Evolutionary conservation across 2,888 invertebrate genomes (phyloP).

Genomic region (Dicranocentrus wangi): DNA sequence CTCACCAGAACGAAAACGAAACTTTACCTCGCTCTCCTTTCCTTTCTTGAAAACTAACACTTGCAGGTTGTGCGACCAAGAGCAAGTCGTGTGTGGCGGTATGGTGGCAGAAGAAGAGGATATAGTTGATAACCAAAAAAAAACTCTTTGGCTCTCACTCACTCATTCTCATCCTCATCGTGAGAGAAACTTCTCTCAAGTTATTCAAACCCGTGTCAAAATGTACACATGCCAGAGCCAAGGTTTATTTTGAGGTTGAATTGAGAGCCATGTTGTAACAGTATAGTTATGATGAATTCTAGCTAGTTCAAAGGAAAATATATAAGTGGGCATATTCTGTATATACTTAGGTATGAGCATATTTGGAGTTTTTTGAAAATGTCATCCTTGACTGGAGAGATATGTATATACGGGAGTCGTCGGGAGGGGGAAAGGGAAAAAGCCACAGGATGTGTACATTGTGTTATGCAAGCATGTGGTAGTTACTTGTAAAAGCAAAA

Average conservation of each 20-base stretch:
- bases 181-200: not conserved
- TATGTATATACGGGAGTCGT: not conserved
- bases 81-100: too few relatives aligned
- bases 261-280: slow-evolving; percentile 36
- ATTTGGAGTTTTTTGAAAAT: too few relatives aligned
- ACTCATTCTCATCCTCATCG: too few relatives aligned
- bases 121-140: too few relatives aligned
- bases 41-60: not conserved
- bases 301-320: too few relatives aligned
- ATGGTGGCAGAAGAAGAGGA: too few relatives aligned
- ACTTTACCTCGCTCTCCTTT: too few relatives aligned
- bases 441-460: slow-evolving; percentile 60
- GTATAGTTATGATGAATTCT: slow-evolving; percentile 31
- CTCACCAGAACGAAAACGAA: too few relatives aligned
- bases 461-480: slow-evolving; percentile 58
- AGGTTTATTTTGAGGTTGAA: slow-evolving; percentile 34
- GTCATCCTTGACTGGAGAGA: slow-evolving; percentile 7
- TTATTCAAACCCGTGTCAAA: slow-evolving; percentile 45
- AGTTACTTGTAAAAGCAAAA: slow-evolving; percentile 54
- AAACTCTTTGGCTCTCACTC: too few relatives aligned
- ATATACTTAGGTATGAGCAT: too few relatives aligned
- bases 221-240: slow-evolving; percentile 34
- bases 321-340: too few relatives aligned
- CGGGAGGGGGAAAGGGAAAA: slow-evolving; percentile 41
- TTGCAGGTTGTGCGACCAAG: not conserved